A percentile compares a stretch with the other conserved stretches of the same genome.
Conservation (phyloP, 1,140 invertebrate species). For the Neoseiulus cucumeris region DNA sequence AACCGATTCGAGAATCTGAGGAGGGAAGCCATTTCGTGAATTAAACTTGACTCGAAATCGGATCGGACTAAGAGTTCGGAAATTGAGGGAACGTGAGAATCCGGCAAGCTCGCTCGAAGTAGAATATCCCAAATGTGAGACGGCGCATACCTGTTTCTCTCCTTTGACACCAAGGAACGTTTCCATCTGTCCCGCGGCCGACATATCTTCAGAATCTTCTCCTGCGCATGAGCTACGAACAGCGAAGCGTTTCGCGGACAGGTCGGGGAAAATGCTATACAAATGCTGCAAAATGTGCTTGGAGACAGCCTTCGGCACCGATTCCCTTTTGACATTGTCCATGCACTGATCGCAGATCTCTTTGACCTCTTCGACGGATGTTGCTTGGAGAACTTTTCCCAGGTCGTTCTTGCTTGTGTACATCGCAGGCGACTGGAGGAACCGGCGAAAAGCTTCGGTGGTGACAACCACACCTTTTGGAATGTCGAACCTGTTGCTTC, state of each 20-base stretch:
- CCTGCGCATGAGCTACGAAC: conserved; percentile 42
- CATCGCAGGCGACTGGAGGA: conserved; percentile 18
- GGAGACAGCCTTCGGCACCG: neutral
- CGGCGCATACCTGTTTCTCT: conserved; percentile 13
- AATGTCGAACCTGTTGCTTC: conserved; percentile 26
- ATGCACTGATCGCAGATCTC: neutral
- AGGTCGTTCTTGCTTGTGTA: neutral
- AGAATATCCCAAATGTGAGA: too few relatives aligned
- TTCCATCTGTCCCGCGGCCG: conserved; percentile 58
- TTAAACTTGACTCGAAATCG: too few relatives aligned
- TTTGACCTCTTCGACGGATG: neutral
- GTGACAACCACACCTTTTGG: conserved; percentile 40
- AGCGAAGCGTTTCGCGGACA: conserved; percentile 25
- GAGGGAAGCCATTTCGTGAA: too few relatives aligned
- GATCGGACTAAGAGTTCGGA: too few relatives aligned
- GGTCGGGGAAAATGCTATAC: neutral
- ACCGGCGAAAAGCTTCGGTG: conserved; percentile 31
- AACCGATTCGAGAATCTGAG: conserved; percentile 13
- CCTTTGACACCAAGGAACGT: conserved; percentile 43
- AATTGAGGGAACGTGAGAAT: too few relatives aligned
- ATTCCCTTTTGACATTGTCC: neutral
- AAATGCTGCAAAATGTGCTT: neutral
- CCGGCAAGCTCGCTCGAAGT: too few relatives aligned
- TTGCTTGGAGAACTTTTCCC: neutral
- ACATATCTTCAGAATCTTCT: conserved; percentile 50